Evolutionary conservation across 2,113 vertebrate species (phyloP).

Genomic region (Phalacrocorax carbo): DNA sequence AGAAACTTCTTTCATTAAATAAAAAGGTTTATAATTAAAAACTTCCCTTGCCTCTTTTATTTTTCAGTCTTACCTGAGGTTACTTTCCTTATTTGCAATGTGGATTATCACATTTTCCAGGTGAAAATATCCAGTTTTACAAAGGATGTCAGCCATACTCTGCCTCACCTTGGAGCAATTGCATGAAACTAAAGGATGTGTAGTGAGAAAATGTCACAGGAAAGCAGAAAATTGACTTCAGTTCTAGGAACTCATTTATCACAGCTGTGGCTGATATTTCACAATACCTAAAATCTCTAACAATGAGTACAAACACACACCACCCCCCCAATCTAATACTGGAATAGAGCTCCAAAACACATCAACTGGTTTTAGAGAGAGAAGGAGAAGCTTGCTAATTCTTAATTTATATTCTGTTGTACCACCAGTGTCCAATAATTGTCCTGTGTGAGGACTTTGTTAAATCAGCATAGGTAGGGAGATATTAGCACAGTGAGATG

Average conservation of each 20-base stretch:
- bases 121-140: background rate
- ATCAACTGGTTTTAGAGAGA: background rate
- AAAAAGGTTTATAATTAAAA: background rate
- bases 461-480: background rate
- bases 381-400: background rate
- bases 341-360: background rate
- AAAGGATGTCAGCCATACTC: background rate
- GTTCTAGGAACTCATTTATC: background rate
- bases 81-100: background rate
- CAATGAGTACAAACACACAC: background rate
- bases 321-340: background rate
- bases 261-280: background rate
- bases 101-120: background rate
- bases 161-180: background rate
- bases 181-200: background rate
- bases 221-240: background rate
- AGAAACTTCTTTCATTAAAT: background rate
- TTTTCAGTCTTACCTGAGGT: background rate
- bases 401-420: background rate
- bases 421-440: background rate
- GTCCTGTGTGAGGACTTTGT: background rate
- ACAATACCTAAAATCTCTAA: background rate
- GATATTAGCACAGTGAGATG: background rate
- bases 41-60: background rate
- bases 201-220: fast-evolving